A percentile compares a stretch with the other conserved stretches of the same genome.
These are phyloP conservation scores for Misgurnus anguillicaudatus DNA, from an alignment of 2,113 vertebrate species.

Conservation along the genomic window DNA sequence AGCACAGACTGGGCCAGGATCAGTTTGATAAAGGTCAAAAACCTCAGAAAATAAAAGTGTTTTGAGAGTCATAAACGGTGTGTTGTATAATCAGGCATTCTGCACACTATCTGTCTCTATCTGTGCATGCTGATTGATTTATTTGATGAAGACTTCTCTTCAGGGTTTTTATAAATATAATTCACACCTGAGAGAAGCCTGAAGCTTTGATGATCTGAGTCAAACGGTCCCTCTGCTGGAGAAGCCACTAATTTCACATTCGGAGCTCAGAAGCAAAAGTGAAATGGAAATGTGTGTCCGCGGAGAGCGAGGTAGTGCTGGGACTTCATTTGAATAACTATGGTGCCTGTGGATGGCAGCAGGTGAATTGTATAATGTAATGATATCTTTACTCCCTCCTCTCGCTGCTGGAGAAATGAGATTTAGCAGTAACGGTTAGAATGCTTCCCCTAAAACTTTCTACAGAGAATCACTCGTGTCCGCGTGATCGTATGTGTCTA, in stretches of 20 bases:
- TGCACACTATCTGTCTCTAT: not conserved
- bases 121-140: not conserved
- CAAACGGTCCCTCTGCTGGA: constrained; percentile 54
- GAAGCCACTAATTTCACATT: constrained; percentile 46
- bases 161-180: constrained; percentile 9
- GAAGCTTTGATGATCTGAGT: constrained; percentile 40
- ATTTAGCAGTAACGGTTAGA: constrained; percentile 1
- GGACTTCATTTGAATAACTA: constrained; percentile 54
- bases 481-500: too few relatives aligned
- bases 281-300: constrained; percentile 50
- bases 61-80: too few relatives aligned
- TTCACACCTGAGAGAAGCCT: not conserved
- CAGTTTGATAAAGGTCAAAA: too few relatives aligned
- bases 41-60: too few relatives aligned
- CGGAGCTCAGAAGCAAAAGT: constrained; percentile 30
- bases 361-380: constrained; percentile 47
- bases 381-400: constrained; percentile 47
- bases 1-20: too few relatives aligned
- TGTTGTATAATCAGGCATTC: not conserved
- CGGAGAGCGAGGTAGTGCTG: constrained; percentile 40
- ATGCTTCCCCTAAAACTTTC: not conserved
- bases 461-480: not conserved
- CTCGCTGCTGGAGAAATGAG: constrained; percentile 31
- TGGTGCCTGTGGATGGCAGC: constrained; percentile 45
- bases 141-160: not conserved